phyloP scores from a whole-genome alignment of 2,113 vertebrate genomes.

The Aspidoscelis tigris region DNA sequence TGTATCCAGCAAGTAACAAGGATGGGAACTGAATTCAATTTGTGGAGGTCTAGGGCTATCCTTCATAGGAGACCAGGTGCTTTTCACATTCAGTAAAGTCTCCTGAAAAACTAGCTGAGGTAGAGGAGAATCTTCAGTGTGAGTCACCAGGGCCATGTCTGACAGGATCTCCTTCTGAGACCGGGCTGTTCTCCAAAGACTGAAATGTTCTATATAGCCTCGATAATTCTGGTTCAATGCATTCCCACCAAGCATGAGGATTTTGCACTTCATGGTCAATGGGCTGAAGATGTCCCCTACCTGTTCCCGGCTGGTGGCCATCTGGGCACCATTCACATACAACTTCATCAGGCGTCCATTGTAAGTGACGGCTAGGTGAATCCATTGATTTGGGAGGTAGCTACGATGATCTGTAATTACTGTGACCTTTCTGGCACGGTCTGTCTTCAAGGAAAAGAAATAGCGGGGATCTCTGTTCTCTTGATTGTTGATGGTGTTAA shows the following conservation, averaged over 20 bases:
- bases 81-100: constrained; percentile 89
- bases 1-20: constrained; percentile 85
- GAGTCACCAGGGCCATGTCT: constrained; percentile 84
- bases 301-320: constrained; percentile 91
- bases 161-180: constrained; percentile 88
- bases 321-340: constrained; percentile 94
- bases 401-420: constrained; percentile 88
- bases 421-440: constrained; percentile 94
- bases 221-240: constrained; percentile 93
- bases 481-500: constrained; percentile 91
- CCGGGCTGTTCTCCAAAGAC: constrained; percentile 89
- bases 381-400: constrained; percentile 93
- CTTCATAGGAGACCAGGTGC: constrained; percentile 91
- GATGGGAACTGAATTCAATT: constrained; percentile 75
- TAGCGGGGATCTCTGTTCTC: constrained; percentile 95
- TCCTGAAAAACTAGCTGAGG: constrained; percentile 93
- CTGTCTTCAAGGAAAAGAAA: constrained; percentile 98
- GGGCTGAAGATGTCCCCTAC: constrained; percentile 94
- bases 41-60: constrained; percentile 85
- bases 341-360: constrained; percentile 92
- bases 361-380: constrained; percentile 90
- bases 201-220: constrained; percentile 88
- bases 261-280: constrained; percentile 95
- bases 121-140: constrained; percentile 80
- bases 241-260: constrained; percentile 94